A percentile compares a stretch with the other conserved stretches of the same genome.
Conservation (phyloP, 2,888 invertebrate species). For the Cheilosia scutellata region DNA sequence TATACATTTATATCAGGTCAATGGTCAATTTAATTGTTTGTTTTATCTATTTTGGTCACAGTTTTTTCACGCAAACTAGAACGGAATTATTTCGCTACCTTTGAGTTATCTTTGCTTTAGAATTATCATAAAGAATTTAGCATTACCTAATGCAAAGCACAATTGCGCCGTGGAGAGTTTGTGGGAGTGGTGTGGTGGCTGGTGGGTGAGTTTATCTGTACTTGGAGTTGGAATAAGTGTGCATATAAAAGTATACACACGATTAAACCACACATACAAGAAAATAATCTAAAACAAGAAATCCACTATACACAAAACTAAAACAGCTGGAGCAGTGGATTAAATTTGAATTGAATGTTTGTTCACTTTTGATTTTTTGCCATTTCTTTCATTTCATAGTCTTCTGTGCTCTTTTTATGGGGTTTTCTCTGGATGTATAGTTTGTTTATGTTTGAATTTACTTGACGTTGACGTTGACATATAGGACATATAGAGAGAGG, state of each 20-base stretch:
- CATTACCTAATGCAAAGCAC: slow-evolving; percentile 27
- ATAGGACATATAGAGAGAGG: background rate
- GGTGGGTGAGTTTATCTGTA: background rate
- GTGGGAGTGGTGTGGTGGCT: slow-evolving; percentile 20
- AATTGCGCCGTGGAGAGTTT: slow-evolving; percentile 53
- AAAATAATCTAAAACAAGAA: slow-evolving; percentile 4
- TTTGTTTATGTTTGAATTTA: slow-evolving; percentile 66
- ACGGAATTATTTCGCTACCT: background rate
- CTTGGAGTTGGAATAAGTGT: background rate
- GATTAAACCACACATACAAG: slow-evolving; percentile 3
- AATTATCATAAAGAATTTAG: background rate
- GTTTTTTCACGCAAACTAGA: background rate
- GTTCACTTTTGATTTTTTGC: slow-evolving; percentile 58
- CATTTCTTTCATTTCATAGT: slow-evolving; percentile 26
- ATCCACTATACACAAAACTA: slow-evolving; percentile 40
- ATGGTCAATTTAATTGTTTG: too few species aligned
- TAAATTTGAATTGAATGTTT: slow-evolving; percentile 38
- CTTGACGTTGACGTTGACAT: slow-evolving; percentile 55
- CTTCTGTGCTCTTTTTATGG: slow-evolving; percentile 6
- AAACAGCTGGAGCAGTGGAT: slow-evolving; percentile 57
- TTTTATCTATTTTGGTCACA: too few species aligned
- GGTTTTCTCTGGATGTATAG: slow-evolving; percentile 21
- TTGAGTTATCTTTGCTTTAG: background rate
- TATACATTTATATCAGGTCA: too few species aligned
- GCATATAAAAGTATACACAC: background rate